phyloP scores from a whole-genome alignment of 2,888 invertebrate genomes.

The Pyrocoelia pectoralis region DNA sequence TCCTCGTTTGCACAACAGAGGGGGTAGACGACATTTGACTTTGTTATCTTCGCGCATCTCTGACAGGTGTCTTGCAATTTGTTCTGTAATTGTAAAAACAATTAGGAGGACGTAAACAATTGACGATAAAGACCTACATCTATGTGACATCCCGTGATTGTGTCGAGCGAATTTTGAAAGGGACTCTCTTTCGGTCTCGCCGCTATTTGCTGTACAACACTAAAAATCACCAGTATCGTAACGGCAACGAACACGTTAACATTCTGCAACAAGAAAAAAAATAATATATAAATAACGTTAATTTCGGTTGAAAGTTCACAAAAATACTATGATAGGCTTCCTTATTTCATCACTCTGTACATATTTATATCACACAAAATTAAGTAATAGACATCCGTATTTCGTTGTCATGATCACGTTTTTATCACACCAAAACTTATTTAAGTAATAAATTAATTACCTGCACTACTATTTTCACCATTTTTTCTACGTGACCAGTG shows the following conservation, averaged over 20 bases:
- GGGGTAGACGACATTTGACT: constrained; percentile 61
- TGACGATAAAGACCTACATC: constrained; percentile 33
- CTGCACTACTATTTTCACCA: background rate
- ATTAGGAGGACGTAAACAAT: no score
- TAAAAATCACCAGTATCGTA: background rate
- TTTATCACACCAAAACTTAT: background rate
- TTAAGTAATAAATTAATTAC: constrained; percentile 3
- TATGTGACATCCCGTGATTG: constrained; percentile 24
- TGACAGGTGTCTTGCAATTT: constrained; percentile 35
- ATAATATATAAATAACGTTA: no score
- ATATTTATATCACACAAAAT: background rate
- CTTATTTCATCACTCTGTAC: background rate
- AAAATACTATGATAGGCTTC: background rate
- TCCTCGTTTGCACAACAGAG: constrained; percentile 68
- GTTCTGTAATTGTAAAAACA: no score
- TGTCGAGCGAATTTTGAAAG: constrained; percentile 17
- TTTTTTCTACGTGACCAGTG: no score
- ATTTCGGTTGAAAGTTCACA: background rate
- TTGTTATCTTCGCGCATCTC: constrained; percentile 33
- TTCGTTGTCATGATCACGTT: constrained; percentile 16
- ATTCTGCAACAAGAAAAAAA: background rate
- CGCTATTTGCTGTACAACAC: constrained; percentile 11
- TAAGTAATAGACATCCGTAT: constrained; percentile 11
- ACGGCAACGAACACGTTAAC: background rate
- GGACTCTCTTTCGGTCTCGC: constrained; percentile 19